Conservation (phyloP, 1,140 invertebrate genomes). For the Drosophila burlai region DNA sequence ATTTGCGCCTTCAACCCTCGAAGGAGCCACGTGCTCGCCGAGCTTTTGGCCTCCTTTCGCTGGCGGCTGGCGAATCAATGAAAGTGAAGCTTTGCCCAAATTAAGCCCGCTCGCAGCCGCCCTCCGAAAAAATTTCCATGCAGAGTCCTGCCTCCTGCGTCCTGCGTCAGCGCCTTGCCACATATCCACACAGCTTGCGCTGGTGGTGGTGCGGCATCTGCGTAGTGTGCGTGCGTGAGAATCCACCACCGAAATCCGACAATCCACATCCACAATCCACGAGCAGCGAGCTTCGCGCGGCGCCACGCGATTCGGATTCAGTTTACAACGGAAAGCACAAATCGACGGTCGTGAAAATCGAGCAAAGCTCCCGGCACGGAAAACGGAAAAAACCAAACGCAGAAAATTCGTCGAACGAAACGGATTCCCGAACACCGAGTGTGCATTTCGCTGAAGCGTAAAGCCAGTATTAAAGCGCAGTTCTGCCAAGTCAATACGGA, state of each 20-base stretch:
- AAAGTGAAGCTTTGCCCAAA: slow-evolving; percentile 61
- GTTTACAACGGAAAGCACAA: slow-evolving; percentile 80
- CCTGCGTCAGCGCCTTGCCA: slow-evolving; percentile 29
- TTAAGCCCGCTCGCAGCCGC: slow-evolving; percentile 24
- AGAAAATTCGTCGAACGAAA: slow-evolving; percentile 59
- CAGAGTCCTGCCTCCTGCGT: slow-evolving; percentile 39
- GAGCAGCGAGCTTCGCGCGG: slow-evolving; percentile 47
- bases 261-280: slow-evolving; percentile 18
- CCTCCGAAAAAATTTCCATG: slow-evolving; percentile 45
- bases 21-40: slow-evolving; percentile 52
- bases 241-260: slow-evolving; percentile 24
- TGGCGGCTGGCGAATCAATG: slow-evolving; percentile 46
- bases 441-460: slow-evolving; percentile 22
- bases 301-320: slow-evolving; percentile 68
- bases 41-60: slow-evolving; percentile 60
- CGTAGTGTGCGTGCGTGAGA: slow-evolving; percentile 6
- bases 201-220: slow-evolving; percentile 17
- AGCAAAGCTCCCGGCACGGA: slow-evolving; percentile 62
- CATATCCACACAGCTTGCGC: not conserved
- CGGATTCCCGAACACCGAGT: slow-evolving; percentile 33
- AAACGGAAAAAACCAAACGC: slow-evolving; percentile 33
- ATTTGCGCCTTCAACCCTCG: slow-evolving; percentile 51
- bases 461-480: slow-evolving; percentile 20
- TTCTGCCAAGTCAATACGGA: slow-evolving; percentile 1
- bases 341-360: slow-evolving; percentile 76